Base-by-base conservation (phyloP, 2,113 vertebrate genomes). In the Phoenicopterus ruber region DNA sequence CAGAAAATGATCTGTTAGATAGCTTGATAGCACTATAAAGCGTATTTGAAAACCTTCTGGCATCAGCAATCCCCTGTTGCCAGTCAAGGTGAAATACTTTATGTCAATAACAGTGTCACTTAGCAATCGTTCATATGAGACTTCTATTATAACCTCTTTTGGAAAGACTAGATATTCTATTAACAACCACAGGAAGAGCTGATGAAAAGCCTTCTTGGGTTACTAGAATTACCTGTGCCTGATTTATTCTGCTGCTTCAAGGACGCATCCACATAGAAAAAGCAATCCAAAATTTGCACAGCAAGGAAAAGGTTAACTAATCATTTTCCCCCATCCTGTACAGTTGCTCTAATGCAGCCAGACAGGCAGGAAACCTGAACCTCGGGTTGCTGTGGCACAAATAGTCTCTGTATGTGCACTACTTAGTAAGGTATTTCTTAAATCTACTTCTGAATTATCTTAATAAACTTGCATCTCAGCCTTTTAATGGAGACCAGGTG, bases 191-290 rank as follows among this genome's bases (percentile, higher is more conserved):
- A 93, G 62, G 72, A 95, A 72, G 70, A 54, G 42, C 57, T 96
- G 81, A 94, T 97, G 90, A 96, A 96, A 97, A 92, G 80, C 77
- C 50, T 87, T 76, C 62, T 93, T 82, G 46, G 32, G 62, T 91
- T 95, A 90, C 32, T 83, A 95, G 90, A 94, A 97, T 93, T 73
- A 83, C 88, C 58, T 61, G 26, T 46, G 81, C 83, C 44, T 94
- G 63, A 88, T 88, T 90, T 94, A 94, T 89, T 78, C 77, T 93
- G 87, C 62, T 63, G 90, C 67, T 74, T 73, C 61, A 26, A 90
- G 70, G 88, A 82, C 1, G 1, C 2, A 26, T 32, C 65, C 70
- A 49, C 24, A 36, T 1, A 25, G 18, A 61, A 47, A 40, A 76
- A 11, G 16, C 17, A 82, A 90, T 19, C 24, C 59, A 83, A 77